These are phyloP conservation scores for Palythoa grandis DNA, from an alignment of 92 coral and sea anemone genomes.

Conservation along the genomic window DNA sequence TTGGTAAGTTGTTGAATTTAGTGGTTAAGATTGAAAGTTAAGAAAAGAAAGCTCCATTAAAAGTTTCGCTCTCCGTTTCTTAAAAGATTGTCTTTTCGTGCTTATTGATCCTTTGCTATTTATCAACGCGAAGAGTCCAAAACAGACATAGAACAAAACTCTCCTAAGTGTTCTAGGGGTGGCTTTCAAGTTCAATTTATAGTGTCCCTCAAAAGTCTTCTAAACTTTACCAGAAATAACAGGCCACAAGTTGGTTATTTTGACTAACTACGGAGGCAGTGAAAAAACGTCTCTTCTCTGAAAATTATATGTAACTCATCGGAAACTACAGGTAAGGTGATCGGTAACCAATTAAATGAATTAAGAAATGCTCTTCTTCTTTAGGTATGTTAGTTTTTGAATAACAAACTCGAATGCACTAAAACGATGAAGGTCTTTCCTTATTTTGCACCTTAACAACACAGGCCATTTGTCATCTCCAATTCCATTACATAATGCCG, in stretches of 20 bases:
- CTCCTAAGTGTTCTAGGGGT: background rate
- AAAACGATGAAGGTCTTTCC: background rate
- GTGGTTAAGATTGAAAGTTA: background rate
- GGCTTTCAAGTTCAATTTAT: background rate
- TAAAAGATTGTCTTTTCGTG: background rate
- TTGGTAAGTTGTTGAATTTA: background rate
- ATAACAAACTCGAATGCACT: background rate
- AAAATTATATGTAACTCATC: too few species aligned
- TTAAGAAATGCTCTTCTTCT: background rate
- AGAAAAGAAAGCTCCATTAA: background rate
- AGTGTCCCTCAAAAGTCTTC: background rate
- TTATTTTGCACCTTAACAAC: background rate
- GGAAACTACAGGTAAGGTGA: constrained; percentile 10
- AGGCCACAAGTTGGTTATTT: background rate
- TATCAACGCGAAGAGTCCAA: background rate
- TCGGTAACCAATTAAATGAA: background rate
- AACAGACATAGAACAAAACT: background rate
- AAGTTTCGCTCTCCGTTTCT: background rate
- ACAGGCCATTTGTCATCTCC: background rate
- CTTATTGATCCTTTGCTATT: background rate
- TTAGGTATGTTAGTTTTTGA: background rate
- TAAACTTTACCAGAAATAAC: background rate
- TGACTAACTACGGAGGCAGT: too few species aligned
- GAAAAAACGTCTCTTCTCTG: too few species aligned
- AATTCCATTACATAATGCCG: background rate